Percentiles rank a stretch among this genome's conserved stretches.
These are phyloP conservation scores for Cyphomyrus plagiostoma DNA, from an alignment of 2,113 vertebrate species.

Conservation along the genomic window DNA sequence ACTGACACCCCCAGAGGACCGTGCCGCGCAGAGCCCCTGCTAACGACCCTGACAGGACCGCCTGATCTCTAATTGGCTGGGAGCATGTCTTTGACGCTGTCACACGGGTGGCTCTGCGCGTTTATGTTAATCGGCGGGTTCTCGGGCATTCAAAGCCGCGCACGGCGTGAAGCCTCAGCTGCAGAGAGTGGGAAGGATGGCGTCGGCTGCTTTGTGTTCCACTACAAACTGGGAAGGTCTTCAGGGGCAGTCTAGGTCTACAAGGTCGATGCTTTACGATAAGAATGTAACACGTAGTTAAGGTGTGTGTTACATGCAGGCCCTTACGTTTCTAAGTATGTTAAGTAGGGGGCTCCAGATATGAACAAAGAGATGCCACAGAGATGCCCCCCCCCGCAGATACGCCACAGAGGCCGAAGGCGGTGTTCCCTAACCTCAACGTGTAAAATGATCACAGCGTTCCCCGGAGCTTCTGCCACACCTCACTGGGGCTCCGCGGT, in stretches of 20 bases:
- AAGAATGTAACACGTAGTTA: not conserved
- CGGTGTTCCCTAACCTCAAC: not conserved
- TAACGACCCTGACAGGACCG: conserved; percentile 57
- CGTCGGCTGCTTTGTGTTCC: not conserved
- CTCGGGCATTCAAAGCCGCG: conserved; percentile 56
- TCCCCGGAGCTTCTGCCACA: not conserved
- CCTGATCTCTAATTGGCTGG: conserved; percentile 55
- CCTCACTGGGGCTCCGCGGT: not conserved
- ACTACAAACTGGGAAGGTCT: not conserved
- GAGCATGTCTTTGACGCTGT: conserved; percentile 64
- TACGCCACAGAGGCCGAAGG: not conserved
- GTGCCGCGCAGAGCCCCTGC: conserved; percentile 49
- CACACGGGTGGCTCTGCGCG: conserved; percentile 51
- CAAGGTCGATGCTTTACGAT: conserved; percentile 58
- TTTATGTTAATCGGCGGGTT: conserved; percentile 66
- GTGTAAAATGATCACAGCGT: not conserved
- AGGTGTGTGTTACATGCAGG: not conserved
- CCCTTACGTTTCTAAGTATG: not conserved
- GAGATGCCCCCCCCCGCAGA: not conserved
- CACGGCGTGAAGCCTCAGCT: conserved; percentile 46
- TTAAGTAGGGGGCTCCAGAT: not conserved
- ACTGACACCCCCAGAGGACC: conserved; percentile 55
- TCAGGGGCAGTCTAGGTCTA: conserved; percentile 63
- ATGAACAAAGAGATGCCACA: not conserved
- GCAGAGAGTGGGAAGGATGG: conserved; percentile 50